Conservation (phyloP, 2,888 invertebrate species). For the Hypselothyrea guttata region DNA sequence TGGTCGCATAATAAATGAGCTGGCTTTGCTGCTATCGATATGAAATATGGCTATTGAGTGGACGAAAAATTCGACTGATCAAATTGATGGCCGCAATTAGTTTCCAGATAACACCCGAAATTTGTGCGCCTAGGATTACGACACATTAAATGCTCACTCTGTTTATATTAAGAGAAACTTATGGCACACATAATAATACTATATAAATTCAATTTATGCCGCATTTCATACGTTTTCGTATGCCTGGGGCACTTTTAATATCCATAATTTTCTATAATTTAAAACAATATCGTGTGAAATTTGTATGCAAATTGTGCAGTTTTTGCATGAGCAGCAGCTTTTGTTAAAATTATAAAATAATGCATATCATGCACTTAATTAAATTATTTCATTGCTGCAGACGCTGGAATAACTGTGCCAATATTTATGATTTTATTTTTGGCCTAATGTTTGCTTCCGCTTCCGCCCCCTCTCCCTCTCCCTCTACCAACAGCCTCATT, state of each 20-base stretch:
- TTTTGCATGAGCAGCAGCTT: conserved; percentile 36
- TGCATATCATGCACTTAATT: conserved; percentile 57
- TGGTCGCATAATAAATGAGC: conserved; percentile 63
- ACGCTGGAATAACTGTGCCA: conserved; percentile 13
- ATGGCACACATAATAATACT: no score
- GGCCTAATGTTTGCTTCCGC: not conserved
- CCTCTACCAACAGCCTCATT: not conserved
- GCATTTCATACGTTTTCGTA: not conserved
- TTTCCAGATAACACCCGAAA: conserved; percentile 46
- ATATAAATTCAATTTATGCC: no score
- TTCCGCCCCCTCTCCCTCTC: not conserved
- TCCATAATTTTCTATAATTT: conserved; percentile 29
- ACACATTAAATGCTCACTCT: not conserved
- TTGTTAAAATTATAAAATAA: conserved; percentile 42
- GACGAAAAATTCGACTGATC: conserved; percentile 40
- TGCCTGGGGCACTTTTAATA: conserved; percentile 10
- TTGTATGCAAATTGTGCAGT: conserved; percentile 54
- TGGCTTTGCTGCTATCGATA: conserved; percentile 55
- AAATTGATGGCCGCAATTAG: conserved; percentile 58
- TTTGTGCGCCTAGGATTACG: not conserved
- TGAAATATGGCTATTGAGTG: conserved; percentile 47
- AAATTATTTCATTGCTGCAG: conserved; percentile 45
- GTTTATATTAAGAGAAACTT: no score
- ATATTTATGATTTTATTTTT: conserved; percentile 32
- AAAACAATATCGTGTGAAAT: not conserved